Evolutionary conservation across 2,797 vertebrate species (phyloP), one percentile per base, ranked within the genome.

Genomic region (Typhlichthys eigenmanni): DNA sequence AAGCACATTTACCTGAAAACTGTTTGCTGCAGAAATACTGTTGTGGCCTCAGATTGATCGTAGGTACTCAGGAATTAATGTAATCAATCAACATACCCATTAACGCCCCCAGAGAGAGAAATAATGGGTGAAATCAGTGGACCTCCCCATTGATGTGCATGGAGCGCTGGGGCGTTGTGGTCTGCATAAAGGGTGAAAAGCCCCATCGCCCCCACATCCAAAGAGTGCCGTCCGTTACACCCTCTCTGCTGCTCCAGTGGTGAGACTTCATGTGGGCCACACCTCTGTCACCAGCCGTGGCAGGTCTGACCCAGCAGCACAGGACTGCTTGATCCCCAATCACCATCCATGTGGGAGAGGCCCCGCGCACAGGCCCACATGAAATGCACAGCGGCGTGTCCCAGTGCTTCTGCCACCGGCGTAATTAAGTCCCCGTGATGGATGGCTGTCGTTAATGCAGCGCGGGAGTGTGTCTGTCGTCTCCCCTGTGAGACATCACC

Each of bases 351-450:
- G 3, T 38, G 9, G 54, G 53, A 60, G 38, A 68, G 60, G 34
- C 51, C 1, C 0, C 63, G 16, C 48, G 76, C 58, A 59, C 50
- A 32, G 49, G 58, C 46, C 0, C 13, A 74, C 71, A 83, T 78
- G 43, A 82, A 75, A 72, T 69, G 61, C 67, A 60, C 64, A 55
- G 50, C 60, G 56, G 50, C 66, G 58, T 72, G 60, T 55, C 49
- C 64, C 14, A 13, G 13, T 29, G 59, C 62, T 1, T 0, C 52
- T 62, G 47, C 60, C 1, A 67, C 58, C 71, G 74, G 69, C 68
- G 68, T 76, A 71, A 81, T 85, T 72, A 77, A 81, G 79, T 72
- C 82, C 65, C 14, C 14, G 2, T 85, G 85, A 88, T 75, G 62
- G 76, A 86, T 80, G 61, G 68, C 56, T 70, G 66, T 64, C 78